A percentile compares a stretch with the other conserved stretches of the same genome.
Evolutionary conservation across 1,140 invertebrate genomes (phyloP).

Genomic region (Muscidifurax raptorellus): DNA sequence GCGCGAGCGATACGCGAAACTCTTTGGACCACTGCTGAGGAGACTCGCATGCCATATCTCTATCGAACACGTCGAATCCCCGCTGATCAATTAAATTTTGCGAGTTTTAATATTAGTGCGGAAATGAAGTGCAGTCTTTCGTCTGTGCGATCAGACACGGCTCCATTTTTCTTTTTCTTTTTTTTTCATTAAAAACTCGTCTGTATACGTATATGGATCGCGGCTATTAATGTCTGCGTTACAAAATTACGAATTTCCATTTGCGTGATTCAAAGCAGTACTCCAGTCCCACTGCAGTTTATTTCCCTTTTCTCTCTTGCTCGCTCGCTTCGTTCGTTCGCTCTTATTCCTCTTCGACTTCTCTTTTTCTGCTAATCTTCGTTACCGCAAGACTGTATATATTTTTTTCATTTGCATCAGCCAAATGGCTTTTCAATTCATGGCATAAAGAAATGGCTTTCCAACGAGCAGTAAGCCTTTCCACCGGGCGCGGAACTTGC

Average conservation of each 20-base stretch:
- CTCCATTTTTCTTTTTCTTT: neutral
- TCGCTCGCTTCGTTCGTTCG: neutral
- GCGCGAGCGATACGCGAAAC: neutral
- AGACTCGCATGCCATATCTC: too few species aligned
- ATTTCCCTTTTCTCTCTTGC: neutral
- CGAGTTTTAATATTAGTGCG: too few species aligned
- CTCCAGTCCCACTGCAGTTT: neutral
- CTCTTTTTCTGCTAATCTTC: neutral
- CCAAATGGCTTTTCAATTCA: slow-evolving; percentile 26
- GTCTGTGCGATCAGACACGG: too few species aligned
- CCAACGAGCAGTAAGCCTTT: neutral
- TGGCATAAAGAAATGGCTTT: slow-evolving; percentile 24
- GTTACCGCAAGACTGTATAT: slow-evolving; percentile 11
- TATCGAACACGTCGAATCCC: too few species aligned
- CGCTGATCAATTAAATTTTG: too few species aligned
- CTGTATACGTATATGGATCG: too few species aligned
- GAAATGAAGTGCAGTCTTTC: too few species aligned
- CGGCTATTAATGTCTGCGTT: slow-evolving; percentile 7
- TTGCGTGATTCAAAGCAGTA: slow-evolving; percentile 27
- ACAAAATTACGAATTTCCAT: slow-evolving; percentile 36
- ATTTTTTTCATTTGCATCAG: slow-evolving; percentile 36
- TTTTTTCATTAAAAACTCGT: slow-evolving; percentile 14
- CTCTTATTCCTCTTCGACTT: neutral
- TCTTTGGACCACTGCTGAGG: neutral
- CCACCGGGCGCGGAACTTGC: neutral